phyloP scores from a whole-genome alignment of 2,113 vertebrate genomes.

The Otocyon megalotis region DNA sequence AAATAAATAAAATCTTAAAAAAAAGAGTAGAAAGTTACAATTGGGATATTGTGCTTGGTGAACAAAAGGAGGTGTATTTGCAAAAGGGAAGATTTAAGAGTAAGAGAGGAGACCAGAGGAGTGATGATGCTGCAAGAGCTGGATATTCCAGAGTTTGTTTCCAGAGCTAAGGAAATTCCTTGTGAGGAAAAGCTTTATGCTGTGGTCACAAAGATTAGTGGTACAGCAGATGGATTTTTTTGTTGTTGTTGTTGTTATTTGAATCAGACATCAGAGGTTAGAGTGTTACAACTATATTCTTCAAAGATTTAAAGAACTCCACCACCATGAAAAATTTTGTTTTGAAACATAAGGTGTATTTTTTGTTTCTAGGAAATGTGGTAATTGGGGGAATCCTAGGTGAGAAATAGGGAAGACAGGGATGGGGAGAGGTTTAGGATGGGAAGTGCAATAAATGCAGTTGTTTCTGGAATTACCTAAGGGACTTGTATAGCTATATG shows the following conservation, averaged over 20 bases:
- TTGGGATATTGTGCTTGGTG: not conserved
- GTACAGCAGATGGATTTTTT: too few species aligned
- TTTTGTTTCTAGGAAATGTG: not conserved
- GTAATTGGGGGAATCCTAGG: not conserved
- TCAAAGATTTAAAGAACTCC: not conserved
- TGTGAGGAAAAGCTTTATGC: not conserved
- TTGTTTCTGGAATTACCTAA: not conserved
- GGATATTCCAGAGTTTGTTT: not conserved
- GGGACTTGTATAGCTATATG: rapidly evolving
- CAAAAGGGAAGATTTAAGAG: not conserved
- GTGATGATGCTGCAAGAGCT: not conserved
- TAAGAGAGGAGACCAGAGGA: not conserved
- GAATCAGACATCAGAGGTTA: not conserved
- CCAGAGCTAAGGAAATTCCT: not conserved
- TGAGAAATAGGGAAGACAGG: rapidly evolving
- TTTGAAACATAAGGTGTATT: not conserved
- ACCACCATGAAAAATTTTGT: not conserved
- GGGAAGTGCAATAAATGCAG: too few species aligned
- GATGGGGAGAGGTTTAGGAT: not conserved
- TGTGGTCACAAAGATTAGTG: not conserved
- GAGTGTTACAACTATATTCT: not conserved
- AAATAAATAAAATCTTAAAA: too few species aligned
- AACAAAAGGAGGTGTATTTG: not conserved
- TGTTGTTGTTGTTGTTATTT: not conserved
- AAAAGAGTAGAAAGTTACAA: not conserved